Base-by-base conservation (phyloP, 2,888 invertebrate species). In the Polydrusus pterygomalis region DNA sequence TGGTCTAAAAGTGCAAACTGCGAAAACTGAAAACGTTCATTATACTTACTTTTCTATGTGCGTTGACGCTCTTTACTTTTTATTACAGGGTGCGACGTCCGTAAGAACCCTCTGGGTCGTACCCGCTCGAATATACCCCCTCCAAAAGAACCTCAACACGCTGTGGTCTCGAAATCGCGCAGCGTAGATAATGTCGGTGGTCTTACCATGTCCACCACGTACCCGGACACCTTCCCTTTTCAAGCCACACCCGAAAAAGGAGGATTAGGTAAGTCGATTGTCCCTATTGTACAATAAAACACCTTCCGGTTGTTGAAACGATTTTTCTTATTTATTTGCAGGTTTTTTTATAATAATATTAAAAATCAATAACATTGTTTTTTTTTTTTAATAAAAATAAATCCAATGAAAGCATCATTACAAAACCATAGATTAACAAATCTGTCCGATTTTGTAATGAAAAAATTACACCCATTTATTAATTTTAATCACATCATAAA, bases 81-180 rank as follows among this genome's bases (percentile, higher is more conserved):
- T 60, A 62, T 79, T 34, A 30, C 58, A 79, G 79, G 82, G 73
- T 78, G 82, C 70, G 80, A 84, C 74, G 88, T 84, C 76, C 79
- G 88, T 49, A 93, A 93, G 86, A 90, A 89, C 34, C 92, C 93
- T 2, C 87, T 94, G 11, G 91, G 92, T 40, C 89, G 94, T 74
- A 93, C 94, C 0, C 91, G 92, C 8, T 94, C 94, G 0, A 91
- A 92, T 54, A 90, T 89, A 30, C 86, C 87, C 47, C 86, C 87
- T 40, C 85, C 86, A 43, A 84, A 86, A 45, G 85, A 91, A 89
- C 84, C 83, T 87, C 69, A 88, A 85, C 82, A 89, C 85, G 80
- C 88, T 79, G 78, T 87, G 25, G 89, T 89, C 1, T 89, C 89
- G 10, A 91, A 91, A 83, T 90, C 90, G 79, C 88, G 88, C 79